These are phyloP conservation scores for Xanthorhoe spadicearia DNA, from an alignment of 2,888 invertebrate species.

Conservation along the genomic window DNA sequence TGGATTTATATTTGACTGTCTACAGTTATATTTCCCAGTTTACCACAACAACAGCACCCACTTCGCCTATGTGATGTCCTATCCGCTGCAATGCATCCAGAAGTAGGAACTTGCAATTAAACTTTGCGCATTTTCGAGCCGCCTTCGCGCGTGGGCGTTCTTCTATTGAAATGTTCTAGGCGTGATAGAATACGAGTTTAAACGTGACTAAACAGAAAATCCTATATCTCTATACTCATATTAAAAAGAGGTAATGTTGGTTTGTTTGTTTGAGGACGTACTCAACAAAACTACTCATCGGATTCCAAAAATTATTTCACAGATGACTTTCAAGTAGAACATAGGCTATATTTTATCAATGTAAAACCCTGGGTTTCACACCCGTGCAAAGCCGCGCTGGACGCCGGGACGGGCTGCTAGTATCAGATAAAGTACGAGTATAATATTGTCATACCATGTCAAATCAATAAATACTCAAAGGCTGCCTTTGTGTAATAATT, in stretches of 20 bases:
- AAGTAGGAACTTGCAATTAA: slow-evolving; percentile 86
- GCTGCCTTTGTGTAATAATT: no score
- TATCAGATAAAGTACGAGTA: not conserved
- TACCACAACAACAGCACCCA: slow-evolving; percentile 57
- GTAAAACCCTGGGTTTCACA: no score
- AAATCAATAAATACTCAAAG: not conserved
- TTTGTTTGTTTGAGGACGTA: no score
- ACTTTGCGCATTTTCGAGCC: slow-evolving; percentile 92
- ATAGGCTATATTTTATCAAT: no score
- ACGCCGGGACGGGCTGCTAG: no score
- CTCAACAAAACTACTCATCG: no score
- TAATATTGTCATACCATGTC: not conserved
- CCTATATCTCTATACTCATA: no score
- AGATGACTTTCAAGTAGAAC: no score
- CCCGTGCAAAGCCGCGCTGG: no score
- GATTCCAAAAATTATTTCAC: no score
- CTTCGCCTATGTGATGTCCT: slow-evolving; percentile 66
- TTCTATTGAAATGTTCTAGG: slow-evolving; percentile 85
- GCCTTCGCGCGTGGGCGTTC: slow-evolving; percentile 94
- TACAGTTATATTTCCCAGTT: slow-evolving; percentile 9
- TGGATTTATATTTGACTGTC: not conserved
- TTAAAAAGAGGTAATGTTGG: no score
- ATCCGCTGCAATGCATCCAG: slow-evolving; percentile 74
- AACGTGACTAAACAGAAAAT: not conserved
- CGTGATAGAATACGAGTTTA: slow-evolving; percentile 13